A percentile compares a stretch with the other conserved stretches of the same genome.
Conservation (phyloP, 1,140 invertebrate species). For the Tetranychus cinnabarinus region DNA sequence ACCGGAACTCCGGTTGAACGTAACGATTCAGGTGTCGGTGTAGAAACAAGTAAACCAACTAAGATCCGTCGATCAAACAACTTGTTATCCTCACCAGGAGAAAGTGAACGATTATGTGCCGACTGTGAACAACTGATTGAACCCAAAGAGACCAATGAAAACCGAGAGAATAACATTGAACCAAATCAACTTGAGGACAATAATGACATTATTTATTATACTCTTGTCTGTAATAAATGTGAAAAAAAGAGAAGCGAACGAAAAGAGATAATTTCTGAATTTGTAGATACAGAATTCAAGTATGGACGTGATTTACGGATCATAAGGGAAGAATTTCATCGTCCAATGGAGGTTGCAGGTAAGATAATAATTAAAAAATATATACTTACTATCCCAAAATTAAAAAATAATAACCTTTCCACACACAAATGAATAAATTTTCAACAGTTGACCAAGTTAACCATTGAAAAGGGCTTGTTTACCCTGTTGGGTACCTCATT, state of each 20-base stretch:
- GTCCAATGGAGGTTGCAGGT: slow-evolving; percentile 65
- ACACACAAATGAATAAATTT: too few species aligned
- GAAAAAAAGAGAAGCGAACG: slow-evolving; percentile 60
- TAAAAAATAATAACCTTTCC: too few species aligned
- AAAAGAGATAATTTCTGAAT: slow-evolving; percentile 82
- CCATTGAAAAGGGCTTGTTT: too few species aligned
- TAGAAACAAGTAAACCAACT: slow-evolving; percentile 58
- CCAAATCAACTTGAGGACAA: slow-evolving; percentile 1
- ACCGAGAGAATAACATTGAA: background rate
- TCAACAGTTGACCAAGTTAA: too few species aligned
- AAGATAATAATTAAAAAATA: background rate
- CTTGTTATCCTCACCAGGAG: slow-evolving; percentile 1
- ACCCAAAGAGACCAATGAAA: slow-evolving; percentile 1
- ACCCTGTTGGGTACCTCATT: too few species aligned
- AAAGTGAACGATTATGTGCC: slow-evolving; percentile 29
- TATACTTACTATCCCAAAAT: background rate
- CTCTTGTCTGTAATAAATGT: slow-evolving; percentile 53
- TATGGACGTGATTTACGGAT: slow-evolving; percentile 12
- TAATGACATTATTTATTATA: slow-evolving; percentile 5
- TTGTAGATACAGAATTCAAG: slow-evolving; percentile 78
- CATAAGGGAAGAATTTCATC: slow-evolving; percentile 57
- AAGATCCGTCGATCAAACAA: background rate
- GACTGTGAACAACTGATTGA: slow-evolving; percentile 49
- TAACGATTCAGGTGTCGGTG: slow-evolving; percentile 76
- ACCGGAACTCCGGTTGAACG: slow-evolving; percentile 40